A percentile compares a stretch with the other conserved stretches of the same genome.
These are phyloP conservation scores for Cryptocephalus primarius DNA, from an alignment of 2,888 invertebrate genomes.

Conservation along the genomic window DNA sequence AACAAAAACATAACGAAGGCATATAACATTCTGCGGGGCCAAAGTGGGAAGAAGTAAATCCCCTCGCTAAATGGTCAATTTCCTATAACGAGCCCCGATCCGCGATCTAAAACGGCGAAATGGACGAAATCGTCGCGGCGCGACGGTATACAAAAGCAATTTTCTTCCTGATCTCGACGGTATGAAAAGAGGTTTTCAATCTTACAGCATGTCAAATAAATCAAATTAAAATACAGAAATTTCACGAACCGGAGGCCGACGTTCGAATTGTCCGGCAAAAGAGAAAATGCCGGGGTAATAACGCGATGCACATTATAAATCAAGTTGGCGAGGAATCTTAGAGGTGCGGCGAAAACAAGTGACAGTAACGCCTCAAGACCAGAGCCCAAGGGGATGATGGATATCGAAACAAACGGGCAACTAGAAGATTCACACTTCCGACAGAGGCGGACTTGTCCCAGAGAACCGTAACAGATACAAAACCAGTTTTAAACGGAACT, in stretches of 20 bases:
- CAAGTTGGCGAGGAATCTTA: slow-evolving; percentile 18
- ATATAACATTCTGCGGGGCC: no score
- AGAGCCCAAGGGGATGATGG: slow-evolving; percentile 3
- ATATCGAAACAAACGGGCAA: no score
- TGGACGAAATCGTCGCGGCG: no score
- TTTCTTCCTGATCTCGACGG: background rate
- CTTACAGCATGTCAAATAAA: slow-evolving; percentile 14
- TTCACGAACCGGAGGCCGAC: slow-evolving; percentile 15
- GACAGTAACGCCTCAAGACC: slow-evolving; percentile 15
- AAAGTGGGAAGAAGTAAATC: no score
- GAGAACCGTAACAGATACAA: no score
- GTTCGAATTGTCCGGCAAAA: slow-evolving; percentile 13
- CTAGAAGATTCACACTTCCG: no score
- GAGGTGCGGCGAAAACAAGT: slow-evolving; percentile 15
- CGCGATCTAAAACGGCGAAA: no score
- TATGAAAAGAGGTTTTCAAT: slow-evolving; percentile 8
- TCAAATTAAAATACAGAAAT: slow-evolving; percentile 19
- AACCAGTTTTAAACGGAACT: no score
- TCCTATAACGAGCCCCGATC: no score
- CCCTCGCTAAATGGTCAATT: no score
- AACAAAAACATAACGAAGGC: no score
- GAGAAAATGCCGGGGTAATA: slow-evolving; percentile 22
- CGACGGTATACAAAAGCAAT: background rate
- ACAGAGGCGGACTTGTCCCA: no score
- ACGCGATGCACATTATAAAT: slow-evolving; percentile 26